Base-by-base conservation (phyloP, 2,888 invertebrate species). In the Plagiodera versicolora region DNA sequence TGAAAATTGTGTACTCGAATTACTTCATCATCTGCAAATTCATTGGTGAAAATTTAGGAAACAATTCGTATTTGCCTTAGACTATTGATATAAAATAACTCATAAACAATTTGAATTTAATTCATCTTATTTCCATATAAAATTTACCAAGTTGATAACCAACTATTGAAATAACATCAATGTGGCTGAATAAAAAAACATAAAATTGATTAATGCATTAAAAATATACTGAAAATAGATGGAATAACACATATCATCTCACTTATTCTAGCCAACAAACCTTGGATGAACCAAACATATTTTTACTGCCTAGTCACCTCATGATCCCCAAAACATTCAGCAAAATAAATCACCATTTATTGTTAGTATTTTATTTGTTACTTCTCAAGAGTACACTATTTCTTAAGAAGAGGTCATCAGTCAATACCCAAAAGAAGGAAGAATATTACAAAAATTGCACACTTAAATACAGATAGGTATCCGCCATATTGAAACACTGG, bases 401-500 rank as follows among this genome's bases (percentile, higher is more conserved):
- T 39, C n/a, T n/a, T 2, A 11, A 39, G 11, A 39, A 2, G 14
- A 32, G 53, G 45, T 44, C 19, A 52, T 39, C 8, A 46, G 28
- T 9, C 51, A 39, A 62, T 49, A 45, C 19, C 44, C 11, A 53
- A 45, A 61, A 55, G 44, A 24, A 48, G 44, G 30, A 48, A 16
- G 45, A 53, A 63, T 63, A 58, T 50, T 53, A 18, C 30, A 52
- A 64, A 65, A 68, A 69, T 66, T 56, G 56, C 60, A 67, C 60
- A 61, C 70, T 70, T 70, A 69, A 50, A 64, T 71, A 71, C 67
- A 67, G 70, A 71, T 71, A 73, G 71, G 72, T 65, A 61, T 62
- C 69, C 73, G 69, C 75, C 75, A 75, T 75, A 72, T 75, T 75
- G 75, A 69, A 75, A 70, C 69, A 71, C 65, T 62, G 58, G 68